Base-by-base conservation (phyloP, 2,888 invertebrate genomes). In the Flabesymbios commensalis region DNA sequence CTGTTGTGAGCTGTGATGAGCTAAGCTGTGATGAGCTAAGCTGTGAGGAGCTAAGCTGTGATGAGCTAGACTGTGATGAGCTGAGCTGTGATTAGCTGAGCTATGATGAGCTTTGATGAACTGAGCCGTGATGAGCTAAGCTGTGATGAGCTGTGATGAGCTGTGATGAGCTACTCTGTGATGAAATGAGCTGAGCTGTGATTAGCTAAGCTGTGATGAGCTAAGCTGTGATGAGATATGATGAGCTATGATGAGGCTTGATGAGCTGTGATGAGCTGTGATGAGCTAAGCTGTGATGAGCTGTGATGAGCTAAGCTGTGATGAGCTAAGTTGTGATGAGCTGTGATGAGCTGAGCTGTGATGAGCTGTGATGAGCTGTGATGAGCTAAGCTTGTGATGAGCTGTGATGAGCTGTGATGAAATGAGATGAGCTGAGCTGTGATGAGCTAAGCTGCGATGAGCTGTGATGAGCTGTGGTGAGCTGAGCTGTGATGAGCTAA, bases 361-460 rank as follows among this genome's bases (percentile, higher is more conserved):
- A n/a, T 47, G 19, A 19, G 19, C 19, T 47, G 47, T n/a, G 19
- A n/a, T 47, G 47, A 19, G 24, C 3, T 47, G 47, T 24, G 19
- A n/a, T n/a, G n/a, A n/a, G n/a, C n/a, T n/a, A n/a, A n/a, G n/a
- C n/a, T 24, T 47, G 47, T 24, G 47, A n/a, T 47, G 47, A 47
- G 47, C 3, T 47, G 47, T 24, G 19, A 47, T 47, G 47, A 47
- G 47, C 19, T 47, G 47, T n/a, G 26, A 28, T 4, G 47, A 47
- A 14, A n/a, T 47, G 47, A 47, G 47, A n/a, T 47, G 47, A 47
- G 19, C 3, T 47, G 47, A 47, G 47, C 19, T 47, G 2, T 24
- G 2, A n/a, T 47, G 19, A 47, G 47, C 3, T 47, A 24, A 47
- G 19, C 3, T 47, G 47, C 19, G 5, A 47, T 47, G 47, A 47